A percentile compares a stretch with the other conserved stretches of the same genome.
Evolutionary conservation across 2,113 vertebrate species (phyloP).

Genomic region (Garra rufa): DNA sequence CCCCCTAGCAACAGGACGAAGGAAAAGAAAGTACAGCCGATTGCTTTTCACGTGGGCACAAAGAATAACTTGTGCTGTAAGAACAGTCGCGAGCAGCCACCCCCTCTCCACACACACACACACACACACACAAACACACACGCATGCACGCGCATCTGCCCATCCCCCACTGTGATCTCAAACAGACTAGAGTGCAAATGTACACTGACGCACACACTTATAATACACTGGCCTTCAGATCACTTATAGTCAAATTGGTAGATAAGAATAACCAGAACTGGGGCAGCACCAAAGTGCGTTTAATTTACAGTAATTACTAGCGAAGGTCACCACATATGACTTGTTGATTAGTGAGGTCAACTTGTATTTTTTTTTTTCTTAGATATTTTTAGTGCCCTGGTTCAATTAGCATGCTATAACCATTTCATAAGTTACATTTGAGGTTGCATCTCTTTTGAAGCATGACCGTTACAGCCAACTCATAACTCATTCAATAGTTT

Average conservation of each 20-base stretch:
- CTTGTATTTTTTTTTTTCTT: neutral
- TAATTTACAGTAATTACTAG: neutral
- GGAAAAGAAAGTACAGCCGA: constrained; percentile 65
- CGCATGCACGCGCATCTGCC: constrained; percentile 48
- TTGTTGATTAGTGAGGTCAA: neutral
- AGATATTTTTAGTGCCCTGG: neutral
- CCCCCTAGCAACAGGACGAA: constrained; percentile 71
- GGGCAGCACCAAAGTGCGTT: neutral
- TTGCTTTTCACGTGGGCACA: constrained; percentile 59
- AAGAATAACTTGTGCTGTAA: constrained; percentile 60
- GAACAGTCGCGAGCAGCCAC: constrained; percentile 42
- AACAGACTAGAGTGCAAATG: constrained; percentile 54
- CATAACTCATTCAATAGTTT: no score
- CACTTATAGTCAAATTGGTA: constrained; percentile 38
- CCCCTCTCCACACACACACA: neutral
- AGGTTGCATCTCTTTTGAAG: neutral
- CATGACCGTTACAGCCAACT: neutral
- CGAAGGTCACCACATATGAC: neutral
- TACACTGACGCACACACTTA: constrained; percentile 32
- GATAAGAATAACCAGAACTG: constrained; percentile 41
- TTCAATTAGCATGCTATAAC: neutral
- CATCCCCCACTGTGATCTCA: constrained; percentile 59
- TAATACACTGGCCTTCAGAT: constrained; percentile 5
- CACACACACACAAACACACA: constrained; percentile 23
- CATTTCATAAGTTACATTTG: neutral